Evolutionary conservation across 2,888 invertebrate species (phyloP).

Genomic region (Patella ulyssiponensis): DNA sequence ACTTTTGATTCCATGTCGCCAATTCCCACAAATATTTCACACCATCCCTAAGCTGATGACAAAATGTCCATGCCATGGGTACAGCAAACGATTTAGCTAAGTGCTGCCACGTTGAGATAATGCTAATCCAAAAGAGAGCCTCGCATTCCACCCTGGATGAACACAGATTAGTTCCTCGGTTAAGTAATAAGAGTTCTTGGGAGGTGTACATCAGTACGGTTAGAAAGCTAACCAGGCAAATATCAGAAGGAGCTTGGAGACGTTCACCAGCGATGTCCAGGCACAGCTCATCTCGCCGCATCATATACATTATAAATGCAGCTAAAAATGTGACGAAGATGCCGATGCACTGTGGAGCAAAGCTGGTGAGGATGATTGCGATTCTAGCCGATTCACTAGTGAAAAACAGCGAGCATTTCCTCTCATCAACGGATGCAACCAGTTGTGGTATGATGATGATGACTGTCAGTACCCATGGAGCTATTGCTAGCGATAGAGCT

Average conservation of each 20-base stretch:
- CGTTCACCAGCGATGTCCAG: slow-evolving; percentile 44
- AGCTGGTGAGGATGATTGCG: background rate
- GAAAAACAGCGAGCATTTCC: background rate
- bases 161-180: slow-evolving; percentile 36
- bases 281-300: slow-evolving; percentile 36
- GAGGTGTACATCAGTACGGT: slow-evolving; percentile 41
- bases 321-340: background rate
- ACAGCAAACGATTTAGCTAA: slow-evolving; percentile 40
- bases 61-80: slow-evolving; percentile 39
- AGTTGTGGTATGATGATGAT: background rate
- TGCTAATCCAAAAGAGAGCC: slow-evolving; percentile 30
- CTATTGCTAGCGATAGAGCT: background rate
- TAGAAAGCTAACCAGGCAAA: slow-evolving; percentile 41
- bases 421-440: background rate
- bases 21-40: slow-evolving; percentile 25
- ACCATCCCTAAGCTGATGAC: slow-evolving; percentile 34
- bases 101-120: slow-evolving; percentile 35
- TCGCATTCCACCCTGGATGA: slow-evolving; percentile 29
- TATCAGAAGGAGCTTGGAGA: slow-evolving; percentile 43
- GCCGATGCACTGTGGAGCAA: slow-evolving; percentile 1
- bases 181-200: slow-evolving; percentile 34
- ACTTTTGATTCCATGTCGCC: background rate
- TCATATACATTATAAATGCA: slow-evolving; percentile 29
- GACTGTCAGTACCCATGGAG: background rate
- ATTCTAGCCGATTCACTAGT: background rate